A percentile compares a stretch with the other conserved stretches of the same genome.
phyloP scores from a whole-genome alignment of 2,113 vertebrate species.

The Bubalus kerabau region DNA sequence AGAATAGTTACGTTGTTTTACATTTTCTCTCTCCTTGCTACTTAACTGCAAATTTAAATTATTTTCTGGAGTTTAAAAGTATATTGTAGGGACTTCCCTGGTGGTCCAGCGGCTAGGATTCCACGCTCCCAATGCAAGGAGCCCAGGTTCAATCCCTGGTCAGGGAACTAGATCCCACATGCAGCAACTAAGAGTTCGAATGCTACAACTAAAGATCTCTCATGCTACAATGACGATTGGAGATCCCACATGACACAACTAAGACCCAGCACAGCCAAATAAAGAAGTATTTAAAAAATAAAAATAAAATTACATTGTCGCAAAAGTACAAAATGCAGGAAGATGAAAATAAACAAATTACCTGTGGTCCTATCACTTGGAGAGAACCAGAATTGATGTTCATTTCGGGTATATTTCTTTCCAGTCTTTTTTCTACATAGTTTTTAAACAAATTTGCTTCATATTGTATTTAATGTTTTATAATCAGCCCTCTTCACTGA shows the following conservation, averaged over 20 bases:
- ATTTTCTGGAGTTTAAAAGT: not conserved
- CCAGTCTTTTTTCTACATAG: not conserved
- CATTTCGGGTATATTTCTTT: not conserved
- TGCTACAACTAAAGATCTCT: not conserved
- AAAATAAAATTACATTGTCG: not conserved
- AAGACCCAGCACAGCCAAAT: not conserved
- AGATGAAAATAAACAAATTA: slow-evolving; percentile 5
- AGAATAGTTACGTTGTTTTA: not conserved
- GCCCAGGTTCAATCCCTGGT: not conserved
- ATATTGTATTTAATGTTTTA: not conserved
- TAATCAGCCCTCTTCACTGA: not conserved
- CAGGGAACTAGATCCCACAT: not conserved
- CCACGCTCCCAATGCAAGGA: not conserved
- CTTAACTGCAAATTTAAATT: not conserved
- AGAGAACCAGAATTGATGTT: not conserved
- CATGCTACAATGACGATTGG: not conserved
- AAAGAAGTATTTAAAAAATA: not conserved
- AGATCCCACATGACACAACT: not conserved
- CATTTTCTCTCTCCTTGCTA: not conserved
- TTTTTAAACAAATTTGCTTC: not conserved
- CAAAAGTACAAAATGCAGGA: not conserved
- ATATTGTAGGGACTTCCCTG: not conserved
- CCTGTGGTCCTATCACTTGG: not conserved
- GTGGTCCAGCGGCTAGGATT: not conserved
- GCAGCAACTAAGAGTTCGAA: not conserved